Evolutionary conservation across 2,113 vertebrate species (phyloP).

Genomic region (Scophthalmus maximus): DNA sequence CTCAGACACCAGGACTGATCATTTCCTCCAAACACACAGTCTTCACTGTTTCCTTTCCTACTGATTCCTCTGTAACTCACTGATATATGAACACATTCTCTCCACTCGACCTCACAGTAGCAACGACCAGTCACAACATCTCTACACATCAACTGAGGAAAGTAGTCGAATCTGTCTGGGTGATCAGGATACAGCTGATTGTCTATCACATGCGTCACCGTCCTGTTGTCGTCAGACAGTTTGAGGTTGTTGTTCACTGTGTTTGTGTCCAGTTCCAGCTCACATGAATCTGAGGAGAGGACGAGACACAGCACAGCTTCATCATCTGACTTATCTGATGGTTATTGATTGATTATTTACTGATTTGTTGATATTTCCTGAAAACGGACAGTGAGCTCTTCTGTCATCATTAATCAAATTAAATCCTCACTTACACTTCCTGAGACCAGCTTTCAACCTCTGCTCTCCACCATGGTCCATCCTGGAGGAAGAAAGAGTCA

Average conservation of each 20-base stretch:
- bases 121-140: not conserved
- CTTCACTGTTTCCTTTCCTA: not conserved
- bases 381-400: no score
- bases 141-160: slow-evolving; percentile 25
- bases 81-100: not conserved
- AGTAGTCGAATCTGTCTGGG: slow-evolving; percentile 23
- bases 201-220: not conserved
- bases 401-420: not conserved
- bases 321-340: not conserved
- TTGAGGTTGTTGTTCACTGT: slow-evolving; percentile 4
- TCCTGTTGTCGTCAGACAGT: slow-evolving; percentile 14
- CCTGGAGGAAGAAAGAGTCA: slow-evolving; percentile 16
- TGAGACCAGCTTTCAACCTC: slow-evolving; percentile 18
- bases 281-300: slow-evolving; percentile 7
- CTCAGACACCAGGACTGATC: slow-evolving; percentile 26
- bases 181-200: slow-evolving; percentile 14
- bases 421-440: slow-evolving; percentile 35
- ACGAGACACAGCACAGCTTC: not conserved
- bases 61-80: slow-evolving; percentile 25
- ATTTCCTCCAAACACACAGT: not conserved
- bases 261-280: slow-evolving; percentile 17
- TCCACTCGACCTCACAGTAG: slow-evolving; percentile 43
- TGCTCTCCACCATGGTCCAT: slow-evolving; percentile 29
- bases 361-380: not conserved
- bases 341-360: not conserved